Conservation (phyloP, 2,113 vertebrate genomes). For the Microcebus jonahi region DNA sequence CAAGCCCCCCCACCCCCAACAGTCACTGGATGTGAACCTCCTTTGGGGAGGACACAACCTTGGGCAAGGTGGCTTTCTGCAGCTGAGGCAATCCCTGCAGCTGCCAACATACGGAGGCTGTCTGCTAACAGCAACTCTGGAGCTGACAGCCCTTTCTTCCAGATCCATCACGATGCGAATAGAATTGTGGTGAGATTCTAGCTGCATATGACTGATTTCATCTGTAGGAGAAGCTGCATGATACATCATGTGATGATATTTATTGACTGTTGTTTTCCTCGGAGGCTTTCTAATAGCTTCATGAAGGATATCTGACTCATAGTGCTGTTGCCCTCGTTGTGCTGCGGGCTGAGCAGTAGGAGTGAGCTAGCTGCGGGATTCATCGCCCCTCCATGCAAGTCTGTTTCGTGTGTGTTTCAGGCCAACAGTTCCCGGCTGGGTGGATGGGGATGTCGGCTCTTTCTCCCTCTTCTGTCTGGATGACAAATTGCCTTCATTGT, state of each 20-base stretch:
- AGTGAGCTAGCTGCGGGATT: not conserved
- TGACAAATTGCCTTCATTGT: not conserved
- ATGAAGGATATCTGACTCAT: not conserved
- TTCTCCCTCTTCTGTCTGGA: not conserved
- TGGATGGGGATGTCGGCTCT: not conserved
- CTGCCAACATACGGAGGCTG: not conserved
- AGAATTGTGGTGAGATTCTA: not conserved
- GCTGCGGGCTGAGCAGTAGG: not conserved
- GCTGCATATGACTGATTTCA: not conserved
- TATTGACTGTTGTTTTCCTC: slow-evolving; percentile 49
- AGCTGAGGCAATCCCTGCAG: not conserved
- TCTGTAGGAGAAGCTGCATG: not conserved
- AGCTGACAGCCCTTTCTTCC: not conserved
- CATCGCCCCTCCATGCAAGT: not conserved
- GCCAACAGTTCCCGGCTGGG: not conserved
- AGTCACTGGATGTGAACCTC: not conserved
- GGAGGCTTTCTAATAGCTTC: not conserved
- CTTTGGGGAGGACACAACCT: not conserved
- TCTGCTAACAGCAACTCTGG: not conserved
- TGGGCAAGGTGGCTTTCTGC: not conserved
- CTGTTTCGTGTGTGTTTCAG: not conserved
- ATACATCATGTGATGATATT: not conserved
- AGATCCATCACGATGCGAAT: not conserved
- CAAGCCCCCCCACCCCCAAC: not conserved
- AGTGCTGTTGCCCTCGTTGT: not conserved